phyloP scores from a whole-genome alignment of 2,888 invertebrate genomes.

The Escarpia spicata region DNA sequence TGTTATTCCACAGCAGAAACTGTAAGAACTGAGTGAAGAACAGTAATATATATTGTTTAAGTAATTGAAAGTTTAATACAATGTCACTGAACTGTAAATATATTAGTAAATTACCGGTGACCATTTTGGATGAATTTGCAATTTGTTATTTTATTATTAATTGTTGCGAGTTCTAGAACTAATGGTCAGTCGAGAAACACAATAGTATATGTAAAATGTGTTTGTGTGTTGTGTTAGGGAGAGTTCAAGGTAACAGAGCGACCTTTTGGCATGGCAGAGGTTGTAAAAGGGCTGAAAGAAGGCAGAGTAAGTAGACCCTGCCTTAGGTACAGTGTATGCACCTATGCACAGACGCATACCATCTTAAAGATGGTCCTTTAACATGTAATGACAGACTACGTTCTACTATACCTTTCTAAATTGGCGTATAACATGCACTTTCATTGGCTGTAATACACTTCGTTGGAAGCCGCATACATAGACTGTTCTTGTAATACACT shows the following conservation, averaged over 20 bases:
- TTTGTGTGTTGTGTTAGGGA: slow-evolving; percentile 61
- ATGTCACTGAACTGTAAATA: no score
- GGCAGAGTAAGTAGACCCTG: slow-evolving; percentile 77
- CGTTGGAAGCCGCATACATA: no score
- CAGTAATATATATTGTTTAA: no score
- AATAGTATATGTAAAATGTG: not conserved
- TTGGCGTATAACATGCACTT: not conserved
- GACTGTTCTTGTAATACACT: not conserved
- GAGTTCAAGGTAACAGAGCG: slow-evolving; percentile 78
- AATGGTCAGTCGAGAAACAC: not conserved
- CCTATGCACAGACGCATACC: no score
- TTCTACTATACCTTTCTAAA: no score
- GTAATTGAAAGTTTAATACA: no score
- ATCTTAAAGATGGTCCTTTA: not conserved
- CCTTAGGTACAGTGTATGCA: not conserved
- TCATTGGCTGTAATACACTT: not conserved
- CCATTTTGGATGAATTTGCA: not conserved
- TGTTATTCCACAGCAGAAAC: no score
- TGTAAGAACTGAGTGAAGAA: no score
- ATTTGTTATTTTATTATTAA: not conserved
- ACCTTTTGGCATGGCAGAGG: slow-evolving; percentile 81
- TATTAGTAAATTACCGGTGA: no score
- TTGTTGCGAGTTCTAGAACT: not conserved
- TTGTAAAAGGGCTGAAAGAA: slow-evolving; percentile 78
- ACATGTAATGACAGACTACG: not conserved